Conservation (phyloP, 2,797 vertebrate species). For the Girardinus metallicus region DNA sequence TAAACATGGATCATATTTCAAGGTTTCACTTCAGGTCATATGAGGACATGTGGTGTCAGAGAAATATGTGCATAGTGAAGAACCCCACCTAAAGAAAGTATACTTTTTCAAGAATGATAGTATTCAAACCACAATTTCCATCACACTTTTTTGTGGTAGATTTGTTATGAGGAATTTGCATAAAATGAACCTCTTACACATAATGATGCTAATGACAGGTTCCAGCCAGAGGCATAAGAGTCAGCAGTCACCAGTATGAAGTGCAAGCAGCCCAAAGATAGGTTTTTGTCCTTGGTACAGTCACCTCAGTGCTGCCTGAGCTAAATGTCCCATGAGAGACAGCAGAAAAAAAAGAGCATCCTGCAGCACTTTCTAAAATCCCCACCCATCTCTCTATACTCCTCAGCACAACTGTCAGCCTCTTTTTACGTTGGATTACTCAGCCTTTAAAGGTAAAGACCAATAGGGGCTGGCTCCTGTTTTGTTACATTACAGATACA, state of each 20-base stretch:
- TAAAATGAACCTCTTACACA: constrained; percentile 22
- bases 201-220: constrained; percentile 18
- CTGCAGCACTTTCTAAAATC: constrained; percentile 76
- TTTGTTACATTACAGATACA: constrained; percentile 18
- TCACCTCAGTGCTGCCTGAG: constrained; percentile 69
- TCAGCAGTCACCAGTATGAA: constrained; percentile 32
- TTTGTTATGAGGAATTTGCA: constrained; percentile 10
- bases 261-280: constrained; percentile 51
- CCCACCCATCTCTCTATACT: constrained; percentile 60
- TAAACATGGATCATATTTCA: constrained; percentile 32
- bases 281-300: constrained; percentile 75
- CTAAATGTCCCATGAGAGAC: constrained; percentile 68
- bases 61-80: constrained; percentile 17
- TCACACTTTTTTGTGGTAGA: constrained; percentile 4
- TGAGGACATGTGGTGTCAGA: background rate
- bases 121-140: background rate
- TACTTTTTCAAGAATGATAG: background rate
- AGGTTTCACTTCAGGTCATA: constrained; percentile 34
- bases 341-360: constrained; percentile 71
- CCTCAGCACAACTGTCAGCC: constrained; percentile 72
- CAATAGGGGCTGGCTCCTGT: constrained; percentile 13
- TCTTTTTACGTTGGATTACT: constrained; percentile 48
- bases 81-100: background rate
- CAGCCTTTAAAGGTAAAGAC: constrained; percentile 33
- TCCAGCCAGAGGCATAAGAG: constrained; percentile 29